Evolutionary conservation across 2,888 invertebrate species (phyloP).

Genomic region (Brenthis hecate): DNA sequence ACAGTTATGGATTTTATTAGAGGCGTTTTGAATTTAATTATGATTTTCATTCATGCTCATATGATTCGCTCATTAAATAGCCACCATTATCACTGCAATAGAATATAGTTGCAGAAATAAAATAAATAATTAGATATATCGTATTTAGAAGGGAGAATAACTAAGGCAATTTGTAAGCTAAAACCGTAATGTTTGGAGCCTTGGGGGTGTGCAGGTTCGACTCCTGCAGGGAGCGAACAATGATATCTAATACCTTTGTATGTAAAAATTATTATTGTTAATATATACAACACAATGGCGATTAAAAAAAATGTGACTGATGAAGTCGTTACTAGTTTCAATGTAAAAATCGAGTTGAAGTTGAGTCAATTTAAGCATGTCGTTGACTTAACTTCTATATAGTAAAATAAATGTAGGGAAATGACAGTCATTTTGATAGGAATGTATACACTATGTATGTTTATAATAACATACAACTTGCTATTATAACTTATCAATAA

Average conservation of each 20-base stretch:
- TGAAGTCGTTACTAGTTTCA: too few relatives aligned
- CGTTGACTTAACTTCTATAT: conserved; percentile 8
- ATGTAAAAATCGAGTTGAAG: neutral
- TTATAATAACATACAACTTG: too few relatives aligned
- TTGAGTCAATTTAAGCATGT: conserved; percentile 17
- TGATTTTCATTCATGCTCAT: conserved; percentile 22
- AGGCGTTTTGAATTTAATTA: conserved; percentile 1
- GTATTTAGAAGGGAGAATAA: neutral
- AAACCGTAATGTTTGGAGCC: neutral
- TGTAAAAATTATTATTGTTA: neutral
- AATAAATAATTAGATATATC: neutral
- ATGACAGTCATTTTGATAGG: neutral
- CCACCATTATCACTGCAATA: conserved; percentile 16
- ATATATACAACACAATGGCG: neutral
- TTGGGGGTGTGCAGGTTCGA: conserved; percentile 29
- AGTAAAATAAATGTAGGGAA: conserved; percentile 11
- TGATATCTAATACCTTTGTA: neutral
- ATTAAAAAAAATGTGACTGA: too few relatives aligned
- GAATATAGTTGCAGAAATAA: conserved; percentile 13
- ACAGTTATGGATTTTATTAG: conserved; percentile 11
- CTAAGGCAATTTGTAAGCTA: neutral
- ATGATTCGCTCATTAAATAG: conserved; percentile 15
- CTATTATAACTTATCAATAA: too few relatives aligned
- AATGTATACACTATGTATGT: too few relatives aligned
- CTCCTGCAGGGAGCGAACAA: conserved; percentile 24